Evolutionary conservation across 1,140 invertebrate species (phyloP), one percentile per base, ranked within the genome.

Genomic region (Drosophila quadrilineata): DNA sequence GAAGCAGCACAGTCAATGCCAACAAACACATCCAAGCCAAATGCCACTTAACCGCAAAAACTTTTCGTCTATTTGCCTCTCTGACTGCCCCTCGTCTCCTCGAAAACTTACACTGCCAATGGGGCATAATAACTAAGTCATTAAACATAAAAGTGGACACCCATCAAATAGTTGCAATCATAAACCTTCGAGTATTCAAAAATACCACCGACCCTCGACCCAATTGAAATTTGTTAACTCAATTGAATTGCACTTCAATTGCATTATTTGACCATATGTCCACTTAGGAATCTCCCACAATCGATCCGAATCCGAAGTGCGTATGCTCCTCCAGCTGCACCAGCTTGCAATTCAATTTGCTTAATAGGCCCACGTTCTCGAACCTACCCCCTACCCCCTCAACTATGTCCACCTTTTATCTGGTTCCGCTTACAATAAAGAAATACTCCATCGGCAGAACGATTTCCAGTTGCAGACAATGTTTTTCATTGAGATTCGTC

Each of bases 41-140:
- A 60, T 56, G 19, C 35, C 58, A 72, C 68, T 77, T 72, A 64
- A 60, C 64, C 73, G 56, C 74, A 67, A 63, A 59, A 63, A 29
- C 57, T 50, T 21, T 50, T 28, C 16, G 62, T 59, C 58, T 59
- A n/a, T n/a, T n/a, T n/a, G n/a, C n/a, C n/a, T 59, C 46, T 50
- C 56, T 41, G 45, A 66, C 36, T 50, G 48, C 38, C 26, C 43
- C 45, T 31, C 38, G 29, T 52, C 9, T 12, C 46, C 26, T n/a
- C n/a, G n/a, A n/a, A n/a, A n/a, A 29, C 46, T 46, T 52, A 53
- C 46, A 36, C 63, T 66, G 9, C 17, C 38, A 52, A 16, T 31
- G 8, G 56, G 40, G 56, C 63, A 60, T 66, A 36, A 50, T 60
- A 66, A 60, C 63, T 66, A 66, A 66, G 56, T 60, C 63, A 66